phyloP scores from a whole-genome alignment of 2,888 invertebrate genomes.

The Chrysolina americana region DNA sequence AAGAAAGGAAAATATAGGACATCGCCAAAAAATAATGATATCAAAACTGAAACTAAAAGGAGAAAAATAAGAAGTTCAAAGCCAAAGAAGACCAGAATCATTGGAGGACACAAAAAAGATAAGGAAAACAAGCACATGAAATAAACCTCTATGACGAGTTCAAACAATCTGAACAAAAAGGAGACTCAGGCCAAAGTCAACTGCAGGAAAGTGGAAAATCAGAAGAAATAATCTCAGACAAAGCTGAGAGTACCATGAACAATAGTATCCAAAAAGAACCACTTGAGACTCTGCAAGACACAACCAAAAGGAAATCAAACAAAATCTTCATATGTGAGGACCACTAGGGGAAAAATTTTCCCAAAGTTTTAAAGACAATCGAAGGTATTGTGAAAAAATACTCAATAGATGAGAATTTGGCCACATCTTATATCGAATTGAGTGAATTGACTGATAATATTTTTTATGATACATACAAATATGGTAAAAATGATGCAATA shows the following conservation, averaged over 20 bases:
- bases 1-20: no score
- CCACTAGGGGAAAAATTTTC: no score
- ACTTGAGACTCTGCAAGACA: slow-evolving; percentile 11
- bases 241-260: neutral
- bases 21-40: no score
- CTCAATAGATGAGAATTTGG: neutral
- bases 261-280: slow-evolving; percentile 9
- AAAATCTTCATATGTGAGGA: no score
- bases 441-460: no score
- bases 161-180: slow-evolving; percentile 16
- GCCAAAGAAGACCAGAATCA: neutral
- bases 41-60: no score
- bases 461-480: no score
- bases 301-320: slow-evolving; percentile 20
- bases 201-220: slow-evolving; percentile 18
- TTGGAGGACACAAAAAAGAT: no score
- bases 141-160: slow-evolving; percentile 13
- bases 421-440: no score
- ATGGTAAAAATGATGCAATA: no score
- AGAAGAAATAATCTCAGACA: slow-evolving; percentile 2
- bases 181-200: slow-evolving; percentile 12
- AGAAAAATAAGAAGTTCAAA: slow-evolving; percentile 14
- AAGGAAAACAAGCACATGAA: slow-evolving; percentile 8
- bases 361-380: no score
- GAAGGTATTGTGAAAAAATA: no score